A percentile compares a stretch with the other conserved stretches of the same genome.
Evolutionary conservation across 2,113 vertebrate genomes (phyloP).

Genomic region (Balaeniceps rex): DNA sequence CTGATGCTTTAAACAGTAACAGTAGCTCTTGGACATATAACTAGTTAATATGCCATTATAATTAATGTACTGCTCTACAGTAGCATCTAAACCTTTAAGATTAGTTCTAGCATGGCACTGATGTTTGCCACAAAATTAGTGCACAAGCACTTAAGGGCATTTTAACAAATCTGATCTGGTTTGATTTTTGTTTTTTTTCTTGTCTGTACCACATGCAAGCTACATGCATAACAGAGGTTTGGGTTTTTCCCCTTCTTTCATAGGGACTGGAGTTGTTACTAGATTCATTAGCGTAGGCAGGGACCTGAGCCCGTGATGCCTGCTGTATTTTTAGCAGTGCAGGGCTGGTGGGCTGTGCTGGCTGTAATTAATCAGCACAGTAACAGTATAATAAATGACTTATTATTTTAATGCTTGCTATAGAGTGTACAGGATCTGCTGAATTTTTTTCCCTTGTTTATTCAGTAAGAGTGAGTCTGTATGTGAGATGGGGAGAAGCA

Average conservation of each 20-base stretch:
- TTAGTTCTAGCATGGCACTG: background rate
- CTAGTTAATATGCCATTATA: background rate
- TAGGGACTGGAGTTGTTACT: background rate
- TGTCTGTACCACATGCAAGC: background rate
- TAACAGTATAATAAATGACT: background rate
- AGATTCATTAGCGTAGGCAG: fast-evolving
- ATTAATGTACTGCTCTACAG: background rate
- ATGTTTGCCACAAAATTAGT: background rate
- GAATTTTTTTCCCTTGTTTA: background rate
- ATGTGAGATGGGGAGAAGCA: background rate
- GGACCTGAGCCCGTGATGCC: background rate
- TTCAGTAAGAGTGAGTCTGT: background rate
- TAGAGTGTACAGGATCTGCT: background rate
- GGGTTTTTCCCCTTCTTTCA: background rate
- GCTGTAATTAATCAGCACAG: background rate
- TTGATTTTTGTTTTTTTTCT: background rate
- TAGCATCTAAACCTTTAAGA: background rate
- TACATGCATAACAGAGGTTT: background rate
- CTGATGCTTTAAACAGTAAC: background rate
- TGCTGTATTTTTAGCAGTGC: background rate
- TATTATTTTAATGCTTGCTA: background rate
- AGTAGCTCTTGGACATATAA: background rate
- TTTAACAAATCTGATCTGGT: background rate
- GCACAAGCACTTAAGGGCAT: background rate
- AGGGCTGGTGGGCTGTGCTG: background rate